Evolutionary conservation across 2,113 vertebrate genomes (phyloP), one percentile per base, ranked within the genome.

Genomic region (Forbesichthys agassizii): DNA sequence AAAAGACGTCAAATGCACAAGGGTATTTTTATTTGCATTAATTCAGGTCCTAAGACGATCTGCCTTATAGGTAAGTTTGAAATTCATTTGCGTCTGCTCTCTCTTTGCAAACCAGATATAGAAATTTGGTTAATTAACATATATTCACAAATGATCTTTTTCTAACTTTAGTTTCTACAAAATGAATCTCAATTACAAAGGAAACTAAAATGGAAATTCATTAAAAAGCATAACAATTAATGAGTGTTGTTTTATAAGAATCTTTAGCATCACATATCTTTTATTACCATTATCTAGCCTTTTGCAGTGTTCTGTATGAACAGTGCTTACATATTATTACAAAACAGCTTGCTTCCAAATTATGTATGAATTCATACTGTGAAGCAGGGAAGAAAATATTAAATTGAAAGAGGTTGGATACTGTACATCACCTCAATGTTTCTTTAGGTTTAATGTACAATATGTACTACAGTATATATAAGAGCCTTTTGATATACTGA

Each of bases 1-100:
- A 91, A 91, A 90, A 3, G 27, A 27, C 2, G 86, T 87, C 77
- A 86, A 88, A 77, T 86, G 76, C 71, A 74, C 76, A 66, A 53
- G 55, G 79, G 72, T 88, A 82, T 90, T 88, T 90, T 88, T 91
- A 86, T 92, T 92, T 90, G 78, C 73, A 77, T 84, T 85, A 71
- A 86, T 83, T 86, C 71, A 66, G 75, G 80, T 80, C 78, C 66
- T 56, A 63, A 54, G 66, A 76, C 70, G 62, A 61, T 73, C 54
- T 91, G 90, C 90, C 90, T 91, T 78, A 86, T 89, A 91, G 90
- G 88, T 92, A 90, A 77, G 84, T 91, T 91, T 91, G 80, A 82
- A 85, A 91, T 91, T 86, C 67, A 86, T 89, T 89, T 88, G 80
- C 69, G 78, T 75, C 63, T 78, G 76, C 74, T 27, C 18, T 49